Percentiles rank a stretch among this genome's conserved stretches.
These are phyloP conservation scores for Clavelina lepadiformis DNA, from an alignment of 23 tunicate species.

Conservation along the genomic window DNA sequence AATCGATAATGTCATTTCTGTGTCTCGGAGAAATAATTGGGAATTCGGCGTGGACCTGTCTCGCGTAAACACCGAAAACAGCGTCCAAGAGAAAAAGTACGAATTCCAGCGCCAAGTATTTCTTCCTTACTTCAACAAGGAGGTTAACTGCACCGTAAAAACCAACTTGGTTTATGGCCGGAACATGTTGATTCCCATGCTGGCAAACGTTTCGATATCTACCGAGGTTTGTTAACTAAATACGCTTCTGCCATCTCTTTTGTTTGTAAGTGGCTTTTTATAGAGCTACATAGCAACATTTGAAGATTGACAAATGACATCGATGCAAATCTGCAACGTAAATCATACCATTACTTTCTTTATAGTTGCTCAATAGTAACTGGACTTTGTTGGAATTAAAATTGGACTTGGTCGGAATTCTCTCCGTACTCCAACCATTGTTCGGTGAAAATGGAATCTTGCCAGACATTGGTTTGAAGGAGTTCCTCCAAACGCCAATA, in stretches of 20 bases:
- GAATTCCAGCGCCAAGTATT: slow-evolving; percentile 1
- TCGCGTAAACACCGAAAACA: not conserved
- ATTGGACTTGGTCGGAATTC: slow-evolving; percentile 22
- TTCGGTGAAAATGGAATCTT: slow-evolving; percentile 35
- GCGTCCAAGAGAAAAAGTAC: slow-evolving; percentile 17
- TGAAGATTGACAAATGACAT: not conserved
- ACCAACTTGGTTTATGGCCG: slow-evolving; percentile 17
- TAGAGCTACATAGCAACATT: not conserved
- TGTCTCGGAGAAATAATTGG: slow-evolving; percentile 8
- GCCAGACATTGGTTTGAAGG: slow-evolving; percentile 13
- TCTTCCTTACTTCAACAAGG: slow-evolving; percentile 27
- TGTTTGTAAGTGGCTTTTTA: no score
- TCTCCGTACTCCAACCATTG: slow-evolving; percentile 35
- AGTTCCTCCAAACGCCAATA: slow-evolving; percentile 22
- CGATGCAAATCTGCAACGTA: not conserved
- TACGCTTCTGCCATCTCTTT: no score
- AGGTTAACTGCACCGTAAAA: slow-evolving; percentile 16
- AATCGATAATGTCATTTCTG: not conserved
- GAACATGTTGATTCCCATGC: slow-evolving; percentile 29
- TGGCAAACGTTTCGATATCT: slow-evolving; percentile 24
- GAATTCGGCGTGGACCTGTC: slow-evolving; percentile 1
- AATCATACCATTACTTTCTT: not conserved
- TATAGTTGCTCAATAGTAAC: slow-evolving; percentile 20
- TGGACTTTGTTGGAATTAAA: slow-evolving; percentile 26
- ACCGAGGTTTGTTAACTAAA: slow-evolving; percentile 15